Percentiles rank a stretch among this genome's conserved stretches.
Evolutionary conservation across 2,113 vertebrate species (phyloP).

Genomic region (Nymphicus hollandicus): DNA sequence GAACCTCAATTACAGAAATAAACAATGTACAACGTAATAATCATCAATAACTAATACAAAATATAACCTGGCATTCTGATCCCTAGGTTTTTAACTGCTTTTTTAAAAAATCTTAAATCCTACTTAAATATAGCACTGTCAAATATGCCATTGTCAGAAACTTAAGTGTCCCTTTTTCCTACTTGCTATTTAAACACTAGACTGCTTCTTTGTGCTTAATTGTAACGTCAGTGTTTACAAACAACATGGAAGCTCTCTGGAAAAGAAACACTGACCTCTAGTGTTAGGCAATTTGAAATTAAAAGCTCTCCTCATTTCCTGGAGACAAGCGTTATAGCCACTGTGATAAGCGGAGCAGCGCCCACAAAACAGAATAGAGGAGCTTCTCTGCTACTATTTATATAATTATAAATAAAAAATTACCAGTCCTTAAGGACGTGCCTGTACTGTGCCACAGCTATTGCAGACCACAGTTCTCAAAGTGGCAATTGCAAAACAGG

Average conservation of each 20-base stretch:
- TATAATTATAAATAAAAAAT: neutral
- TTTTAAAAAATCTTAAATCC: neutral
- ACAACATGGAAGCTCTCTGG: neutral
- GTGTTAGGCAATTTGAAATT: neutral
- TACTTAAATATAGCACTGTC: neutral
- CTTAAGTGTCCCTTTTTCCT: neutral
- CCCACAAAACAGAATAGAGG: neutral
- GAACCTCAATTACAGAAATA: neutral
- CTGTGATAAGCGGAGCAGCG: neutral
- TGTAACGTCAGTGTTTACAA: neutral
- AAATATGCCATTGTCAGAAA: neutral
- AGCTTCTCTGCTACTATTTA: neutral
- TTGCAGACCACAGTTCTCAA: neutral
- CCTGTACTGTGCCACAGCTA: neutral
- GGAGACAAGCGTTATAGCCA: neutral
- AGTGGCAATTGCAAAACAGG: neutral
- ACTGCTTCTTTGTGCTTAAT: neutral
- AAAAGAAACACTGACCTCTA: conserved; percentile 65
- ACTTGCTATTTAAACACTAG: neutral
- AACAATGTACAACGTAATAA: neutral
- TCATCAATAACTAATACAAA: neutral
- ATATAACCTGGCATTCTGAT: neutral
- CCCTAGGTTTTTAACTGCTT: neutral
- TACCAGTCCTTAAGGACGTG: neutral
- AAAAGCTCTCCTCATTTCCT: neutral